A percentile compares a stretch with the other conserved stretches of the same genome.
Conservation (phyloP, 2,888 invertebrate genomes). For the Tricholauxania praeusta region DNA sequence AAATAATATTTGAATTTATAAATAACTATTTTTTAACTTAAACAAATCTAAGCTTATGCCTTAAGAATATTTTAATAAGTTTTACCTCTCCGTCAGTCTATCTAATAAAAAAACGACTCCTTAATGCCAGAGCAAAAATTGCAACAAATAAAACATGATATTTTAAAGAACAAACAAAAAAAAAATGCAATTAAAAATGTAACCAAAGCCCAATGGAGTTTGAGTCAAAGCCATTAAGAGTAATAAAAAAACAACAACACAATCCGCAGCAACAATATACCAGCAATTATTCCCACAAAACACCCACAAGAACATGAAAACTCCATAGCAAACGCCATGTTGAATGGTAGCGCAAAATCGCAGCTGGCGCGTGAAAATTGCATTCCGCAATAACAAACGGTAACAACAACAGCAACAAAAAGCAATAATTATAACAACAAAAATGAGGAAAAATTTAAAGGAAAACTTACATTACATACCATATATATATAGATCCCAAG, state of each 20-base stretch:
- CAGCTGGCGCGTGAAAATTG: constrained; percentile 33
- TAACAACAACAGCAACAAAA: not conserved
- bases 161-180: not conserved
- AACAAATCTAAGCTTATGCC: too few species aligned
- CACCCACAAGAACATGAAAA: constrained; percentile 18
- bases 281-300: constrained; percentile 7
- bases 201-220: constrained; percentile 27
- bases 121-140: not conserved
- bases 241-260: constrained; percentile 24
- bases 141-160: constrained; percentile 6
- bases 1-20: too few species aligned
- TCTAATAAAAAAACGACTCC: too few species aligned
- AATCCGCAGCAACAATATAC: constrained; percentile 3
- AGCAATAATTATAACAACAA: constrained; percentile 9
- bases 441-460: not conserved
- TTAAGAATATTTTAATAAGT: too few species aligned
- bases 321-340: constrained; percentile 9
- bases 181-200: constrained; percentile 33
- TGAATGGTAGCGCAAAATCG: constrained; percentile 15
- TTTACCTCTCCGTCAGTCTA: too few species aligned
- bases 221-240: constrained; percentile 27
- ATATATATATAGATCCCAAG: constrained; percentile 11
- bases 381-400: constrained; percentile 22
- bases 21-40: too few species aligned
- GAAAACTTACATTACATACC: too few species aligned